These are phyloP conservation scores for Lepidotrigona ventralis DNA, from an alignment of 1,140 invertebrate genomes.

Conservation along the genomic window DNA sequence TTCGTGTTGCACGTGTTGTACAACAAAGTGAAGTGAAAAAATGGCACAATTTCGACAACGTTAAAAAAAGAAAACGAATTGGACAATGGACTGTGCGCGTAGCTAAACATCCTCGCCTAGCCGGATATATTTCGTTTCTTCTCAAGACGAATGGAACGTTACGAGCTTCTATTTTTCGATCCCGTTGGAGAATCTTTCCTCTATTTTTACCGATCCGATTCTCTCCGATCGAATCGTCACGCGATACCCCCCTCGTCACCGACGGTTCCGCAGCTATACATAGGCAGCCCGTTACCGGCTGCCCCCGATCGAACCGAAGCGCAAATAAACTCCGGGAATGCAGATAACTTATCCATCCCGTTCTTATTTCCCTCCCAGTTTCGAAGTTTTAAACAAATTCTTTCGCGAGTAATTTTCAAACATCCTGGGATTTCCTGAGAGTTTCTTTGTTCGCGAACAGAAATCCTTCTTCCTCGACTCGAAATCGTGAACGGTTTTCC, in stretches of 20 bases:
- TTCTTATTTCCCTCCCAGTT: slow-evolving; percentile 1
- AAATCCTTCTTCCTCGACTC: too few species aligned
- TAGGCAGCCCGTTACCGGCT: slow-evolving; percentile 62
- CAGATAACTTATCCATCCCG: slow-evolving; percentile 44
- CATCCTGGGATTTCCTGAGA: background rate
- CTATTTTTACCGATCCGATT: slow-evolving; percentile 60
- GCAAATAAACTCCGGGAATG: slow-evolving; percentile 71
- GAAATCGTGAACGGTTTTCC: background rate
- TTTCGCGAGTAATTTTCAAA: background rate
- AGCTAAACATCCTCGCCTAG: too few species aligned
- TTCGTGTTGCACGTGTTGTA: too few species aligned
- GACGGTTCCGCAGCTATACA: slow-evolving; percentile 56
- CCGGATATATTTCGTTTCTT: background rate
- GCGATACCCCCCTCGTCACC: slow-evolving; percentile 62
- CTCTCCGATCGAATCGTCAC: slow-evolving; percentile 61
- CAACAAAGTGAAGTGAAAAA: too few species aligned
- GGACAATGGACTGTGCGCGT: too few species aligned
- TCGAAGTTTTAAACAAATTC: background rate
- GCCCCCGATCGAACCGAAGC: slow-evolving; percentile 71
- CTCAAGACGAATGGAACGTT: background rate
- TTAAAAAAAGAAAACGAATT: background rate
- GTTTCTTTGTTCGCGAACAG: background rate
- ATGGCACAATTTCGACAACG: background rate
- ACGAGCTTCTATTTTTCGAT: slow-evolving; percentile 37
- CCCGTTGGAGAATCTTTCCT: slow-evolving; percentile 1